A percentile compares a stretch with the other conserved stretches of the same genome.
These are phyloP conservation scores for Eupithecia pulchellata DNA, from an alignment of 2,888 invertebrate species.

Conservation along the genomic window DNA sequence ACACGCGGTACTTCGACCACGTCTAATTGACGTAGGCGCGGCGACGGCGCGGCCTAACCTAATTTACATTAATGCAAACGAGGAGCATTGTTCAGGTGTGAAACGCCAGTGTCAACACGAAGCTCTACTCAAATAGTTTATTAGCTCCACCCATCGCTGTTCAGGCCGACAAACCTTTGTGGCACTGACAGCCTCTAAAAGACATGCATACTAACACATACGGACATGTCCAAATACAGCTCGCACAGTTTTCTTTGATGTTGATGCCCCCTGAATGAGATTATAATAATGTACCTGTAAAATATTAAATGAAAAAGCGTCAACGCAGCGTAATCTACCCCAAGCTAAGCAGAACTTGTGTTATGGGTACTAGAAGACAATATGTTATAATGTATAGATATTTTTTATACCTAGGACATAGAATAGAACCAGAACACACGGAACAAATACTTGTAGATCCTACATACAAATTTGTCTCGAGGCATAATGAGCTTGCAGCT, in stretches of 20 bases:
- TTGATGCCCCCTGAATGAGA: neutral
- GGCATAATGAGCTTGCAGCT: neutral
- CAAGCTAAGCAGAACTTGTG: too few species aligned
- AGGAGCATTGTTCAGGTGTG: slow-evolving; percentile 85
- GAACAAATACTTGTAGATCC: too few species aligned
- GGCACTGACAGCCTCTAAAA: slow-evolving; percentile 77
- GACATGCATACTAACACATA: slow-evolving; percentile 72
- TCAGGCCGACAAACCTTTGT: slow-evolving; percentile 80
- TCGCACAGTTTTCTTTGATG: slow-evolving; percentile 21
- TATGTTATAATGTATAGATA: too few species aligned
- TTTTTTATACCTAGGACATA: too few species aligned
- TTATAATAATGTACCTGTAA: neutral
- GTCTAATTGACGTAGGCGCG: slow-evolving; percentile 84
- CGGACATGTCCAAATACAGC: slow-evolving; percentile 41
- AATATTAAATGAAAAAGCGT: too few species aligned
- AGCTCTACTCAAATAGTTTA: slow-evolving; percentile 84
- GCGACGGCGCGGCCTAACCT: slow-evolving; percentile 77
- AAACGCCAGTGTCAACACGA: slow-evolving; percentile 84
- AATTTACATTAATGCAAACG: slow-evolving; percentile 86
- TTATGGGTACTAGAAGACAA: too few species aligned
- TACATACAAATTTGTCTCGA: neutral
- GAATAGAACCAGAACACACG: too few species aligned
- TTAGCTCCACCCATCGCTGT: slow-evolving; percentile 83
- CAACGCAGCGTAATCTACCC: too few species aligned
- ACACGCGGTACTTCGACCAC: slow-evolving; percentile 79